A percentile compares a stretch with the other conserved stretches of the same genome.
Conservation (phyloP, 2,888 invertebrate species). For the Micropterix aruncella region DNA sequence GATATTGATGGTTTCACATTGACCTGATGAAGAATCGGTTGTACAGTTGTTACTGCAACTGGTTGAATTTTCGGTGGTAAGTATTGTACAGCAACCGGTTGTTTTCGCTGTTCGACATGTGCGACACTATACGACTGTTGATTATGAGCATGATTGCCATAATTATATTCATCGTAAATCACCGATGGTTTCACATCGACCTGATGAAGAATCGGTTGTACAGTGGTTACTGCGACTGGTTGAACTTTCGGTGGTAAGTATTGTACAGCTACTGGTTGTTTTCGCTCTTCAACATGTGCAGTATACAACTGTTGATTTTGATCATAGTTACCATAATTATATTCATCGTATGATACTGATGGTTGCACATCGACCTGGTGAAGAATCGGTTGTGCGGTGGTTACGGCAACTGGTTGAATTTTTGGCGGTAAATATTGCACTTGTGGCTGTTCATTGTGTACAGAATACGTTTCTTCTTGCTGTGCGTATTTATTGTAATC, state of each 20-base stretch:
- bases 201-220: not conserved
- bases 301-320: not conserved
- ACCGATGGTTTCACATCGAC: too few relatives aligned
- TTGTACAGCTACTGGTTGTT: too few relatives aligned
- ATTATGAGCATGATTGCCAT: not conserved
- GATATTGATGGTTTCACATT: constrained; percentile 1
- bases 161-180: too few relatives aligned
- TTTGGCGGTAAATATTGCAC: not conserved
- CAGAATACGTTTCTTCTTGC: not conserved
- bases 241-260: not conserved
- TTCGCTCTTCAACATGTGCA: not conserved
- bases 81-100: not conserved
- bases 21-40: too few relatives aligned
- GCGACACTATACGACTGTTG: not conserved
- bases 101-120: too few relatives aligned
- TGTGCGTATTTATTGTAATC: not conserved
- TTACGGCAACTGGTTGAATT: too few relatives aligned
- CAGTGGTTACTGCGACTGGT: not conserved
- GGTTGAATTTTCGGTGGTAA: not conserved
- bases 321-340: not conserved
- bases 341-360: not conserved
- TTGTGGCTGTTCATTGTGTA: not conserved
- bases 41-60: constrained; percentile 14
- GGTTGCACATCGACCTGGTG: not conserved
- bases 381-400: not conserved